Evolutionary conservation across 1,140 invertebrate genomes (phyloP).

Genomic region (Palaemon carinicauda): DNA sequence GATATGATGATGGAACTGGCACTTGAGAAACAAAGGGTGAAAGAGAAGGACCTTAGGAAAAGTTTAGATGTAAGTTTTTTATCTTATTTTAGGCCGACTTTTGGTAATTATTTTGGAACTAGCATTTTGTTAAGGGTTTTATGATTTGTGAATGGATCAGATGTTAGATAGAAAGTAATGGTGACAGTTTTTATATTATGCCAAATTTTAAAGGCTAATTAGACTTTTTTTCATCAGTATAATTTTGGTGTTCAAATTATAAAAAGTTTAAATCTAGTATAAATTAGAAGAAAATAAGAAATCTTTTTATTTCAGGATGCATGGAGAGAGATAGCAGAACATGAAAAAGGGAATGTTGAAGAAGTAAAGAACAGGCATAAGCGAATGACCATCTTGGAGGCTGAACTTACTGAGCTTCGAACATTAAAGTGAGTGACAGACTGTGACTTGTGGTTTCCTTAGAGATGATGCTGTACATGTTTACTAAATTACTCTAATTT

Average conservation of each 20-base stretch:
- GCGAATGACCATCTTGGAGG: not conserved
- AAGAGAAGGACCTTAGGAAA: slow-evolving; percentile 19
- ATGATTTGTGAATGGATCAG: not conserved
- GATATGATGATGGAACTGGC: slow-evolving; percentile 47
- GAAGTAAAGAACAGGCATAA: not conserved
- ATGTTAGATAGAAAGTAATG: not conserved
- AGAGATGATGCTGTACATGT: no score
- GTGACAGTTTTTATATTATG: not conserved
- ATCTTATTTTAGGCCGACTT: not conserved
- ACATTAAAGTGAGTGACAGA: no score
- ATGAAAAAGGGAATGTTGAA: slow-evolving; percentile 8
- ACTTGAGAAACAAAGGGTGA: slow-evolving; percentile 22
- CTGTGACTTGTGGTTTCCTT: no score
- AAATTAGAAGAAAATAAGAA: not conserved
- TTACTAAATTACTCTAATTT: not conserved
- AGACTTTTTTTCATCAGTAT: no score
- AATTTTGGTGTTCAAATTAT: no score
- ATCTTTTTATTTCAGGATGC: slow-evolving; percentile 4
- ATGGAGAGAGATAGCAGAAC: slow-evolving; percentile 27
- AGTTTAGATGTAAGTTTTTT: slow-evolving; percentile 24
- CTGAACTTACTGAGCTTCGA: not conserved
- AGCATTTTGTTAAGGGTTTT: no score
- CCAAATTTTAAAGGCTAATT: no score
- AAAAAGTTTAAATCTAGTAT: no score
- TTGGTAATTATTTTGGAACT: no score